Percentiles rank a stretch among this genome's conserved stretches.
Evolutionary conservation across 1,140 invertebrate species (phyloP).

Genomic region (Nomia melanderi): DNA sequence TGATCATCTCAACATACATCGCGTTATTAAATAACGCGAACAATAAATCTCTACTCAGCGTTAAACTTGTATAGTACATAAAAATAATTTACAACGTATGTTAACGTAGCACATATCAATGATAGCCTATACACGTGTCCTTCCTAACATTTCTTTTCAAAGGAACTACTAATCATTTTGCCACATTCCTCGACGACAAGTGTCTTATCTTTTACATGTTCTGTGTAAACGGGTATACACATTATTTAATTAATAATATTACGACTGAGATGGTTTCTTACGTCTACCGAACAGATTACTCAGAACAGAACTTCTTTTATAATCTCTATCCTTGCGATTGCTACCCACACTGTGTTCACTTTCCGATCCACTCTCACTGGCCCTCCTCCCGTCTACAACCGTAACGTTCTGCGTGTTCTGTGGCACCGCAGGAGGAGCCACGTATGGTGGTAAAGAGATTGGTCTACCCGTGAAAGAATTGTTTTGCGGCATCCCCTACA

Average conservation of each 20-base stretch:
- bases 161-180: conserved; percentile 11
- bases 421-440: conserved; percentile 74
- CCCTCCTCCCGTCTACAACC: conserved; percentile 73
- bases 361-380: conserved; percentile 80
- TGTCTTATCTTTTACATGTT: conserved; percentile 3
- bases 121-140: conserved; percentile 13
- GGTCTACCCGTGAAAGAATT: conserved; percentile 77
- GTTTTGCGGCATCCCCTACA: conserved; percentile 69
- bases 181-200: conserved; percentile 12
- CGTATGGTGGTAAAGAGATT: conserved; percentile 78
- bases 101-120: conserved; percentile 27
- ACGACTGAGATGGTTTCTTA: conserved; percentile 77
- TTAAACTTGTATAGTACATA: conserved; percentile 41
- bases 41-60: conserved; percentile 22
- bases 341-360: conserved; percentile 77
- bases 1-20: conserved; percentile 13
- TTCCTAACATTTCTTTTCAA: conserved; percentile 9
- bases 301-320: conserved; percentile 78
- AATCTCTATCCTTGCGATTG: conserved; percentile 77
- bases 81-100: conserved; percentile 49
- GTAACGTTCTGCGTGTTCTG: conserved; percentile 68
- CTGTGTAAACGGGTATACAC: conserved; percentile 14
- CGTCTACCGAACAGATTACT: conserved; percentile 79
- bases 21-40: conserved; percentile 21
- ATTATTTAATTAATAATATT: conserved; percentile 40